Conservation (phyloP, 2,113 vertebrate genomes). For the Mus spicilegus region DNA sequence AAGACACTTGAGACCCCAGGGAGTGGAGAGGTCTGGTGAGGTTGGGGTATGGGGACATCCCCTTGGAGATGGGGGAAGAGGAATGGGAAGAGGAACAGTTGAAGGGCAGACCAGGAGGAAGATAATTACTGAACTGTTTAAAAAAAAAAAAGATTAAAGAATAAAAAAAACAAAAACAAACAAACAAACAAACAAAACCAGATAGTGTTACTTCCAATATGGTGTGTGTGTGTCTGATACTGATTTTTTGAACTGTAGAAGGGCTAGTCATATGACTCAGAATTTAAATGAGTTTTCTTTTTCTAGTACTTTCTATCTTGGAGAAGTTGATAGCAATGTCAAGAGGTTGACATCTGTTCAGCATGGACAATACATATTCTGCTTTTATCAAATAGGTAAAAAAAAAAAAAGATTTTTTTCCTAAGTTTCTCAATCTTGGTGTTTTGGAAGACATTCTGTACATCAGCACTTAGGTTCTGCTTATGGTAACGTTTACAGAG, state of each 20-base stretch:
- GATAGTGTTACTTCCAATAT: background rate
- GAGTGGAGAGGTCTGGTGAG: no score
- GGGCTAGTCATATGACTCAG: background rate
- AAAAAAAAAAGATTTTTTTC: background rate
- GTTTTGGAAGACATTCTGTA: background rate
- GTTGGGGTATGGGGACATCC: no score
- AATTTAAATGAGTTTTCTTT: conserved; percentile 21
- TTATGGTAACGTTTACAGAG: background rate
- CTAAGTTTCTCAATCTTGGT: background rate
- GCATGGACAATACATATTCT: background rate
- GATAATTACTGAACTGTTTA: no score
- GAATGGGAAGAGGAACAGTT: no score
- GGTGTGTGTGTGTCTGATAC: background rate
- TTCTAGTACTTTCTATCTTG: conserved; percentile 31
- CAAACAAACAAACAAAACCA: no score
- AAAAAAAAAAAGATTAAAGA: no score
- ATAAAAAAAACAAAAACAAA: no score
- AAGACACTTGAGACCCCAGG: no score
- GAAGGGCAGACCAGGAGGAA: no score
- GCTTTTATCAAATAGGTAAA: background rate
- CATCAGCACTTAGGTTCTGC: background rate
- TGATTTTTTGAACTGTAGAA: background rate
- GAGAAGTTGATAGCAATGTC: background rate
- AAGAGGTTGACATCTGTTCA: background rate
- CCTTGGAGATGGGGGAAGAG: no score